Evolutionary conservation across 2,797 vertebrate species (phyloP), one percentile per base, ranked within the genome.

Genomic region (Megaceryle alcyon): DNA sequence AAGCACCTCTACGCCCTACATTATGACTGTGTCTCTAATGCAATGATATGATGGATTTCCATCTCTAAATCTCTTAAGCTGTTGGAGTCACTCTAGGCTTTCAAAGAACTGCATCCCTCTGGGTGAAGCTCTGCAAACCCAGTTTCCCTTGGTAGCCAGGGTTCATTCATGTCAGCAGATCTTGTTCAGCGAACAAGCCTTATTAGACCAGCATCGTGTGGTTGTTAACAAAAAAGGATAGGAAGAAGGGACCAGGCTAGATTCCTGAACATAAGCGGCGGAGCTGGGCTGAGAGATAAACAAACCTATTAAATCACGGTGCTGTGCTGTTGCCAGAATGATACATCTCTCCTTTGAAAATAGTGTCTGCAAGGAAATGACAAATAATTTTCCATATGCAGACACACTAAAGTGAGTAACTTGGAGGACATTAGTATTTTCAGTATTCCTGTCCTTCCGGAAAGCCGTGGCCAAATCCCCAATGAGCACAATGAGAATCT

Each of bases 301-400:
- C 89, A 96, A 95, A 96, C 82, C 80, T 64, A 73, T 79, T 96
- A 91, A 96, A 92, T 94, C 90, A 94, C 3, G 0, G 71, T 61
- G 77, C 86, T 95, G 75, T 3, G 0, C 70, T 18, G 12, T 21
- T 95, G 90, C 90, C 92, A 95, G 93, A 23, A 60, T 77, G 90
- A 94, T 94, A 59, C 41, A 85, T 94, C 60, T 80, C 81, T 68
- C 71, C 86, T 97, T 87, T 90, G 88, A 95, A 96, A 93, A 75
- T 41, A 54, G 77, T 0, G 81, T 39, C 90, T 94, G 91, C 20
- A 22, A 94, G 95, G 90, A 95, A 97, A 94, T 95, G 94, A 97
- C 68, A 59, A 92, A 85, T 75, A 80, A 86, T 95, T 97, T 95
- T 95, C 96, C 94, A 44, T 77, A 49, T 2, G 26, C 73, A 77